Percentiles rank a stretch among this genome's conserved stretches.
Conservation (phyloP, 2,113 vertebrate species). For the Terrapene triunguis region DNA sequence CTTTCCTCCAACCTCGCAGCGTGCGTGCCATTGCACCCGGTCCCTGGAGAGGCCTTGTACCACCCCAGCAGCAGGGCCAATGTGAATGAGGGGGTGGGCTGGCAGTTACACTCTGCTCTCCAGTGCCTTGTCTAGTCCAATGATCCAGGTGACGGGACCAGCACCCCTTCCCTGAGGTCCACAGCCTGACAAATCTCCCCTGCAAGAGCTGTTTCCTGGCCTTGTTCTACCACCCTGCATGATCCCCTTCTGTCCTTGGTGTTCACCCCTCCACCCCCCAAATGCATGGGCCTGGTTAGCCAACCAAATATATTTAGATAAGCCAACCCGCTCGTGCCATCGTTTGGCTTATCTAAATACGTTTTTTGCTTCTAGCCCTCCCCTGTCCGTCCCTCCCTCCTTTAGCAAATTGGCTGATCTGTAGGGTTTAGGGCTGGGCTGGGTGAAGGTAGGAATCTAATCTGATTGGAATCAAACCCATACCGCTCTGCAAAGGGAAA, state of each 20-base stretch:
- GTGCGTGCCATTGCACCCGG: background rate
- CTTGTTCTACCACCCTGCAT: background rate
- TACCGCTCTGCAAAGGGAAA: background rate
- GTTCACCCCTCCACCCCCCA: background rate
- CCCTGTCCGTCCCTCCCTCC: background rate
- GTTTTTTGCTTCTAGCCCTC: background rate
- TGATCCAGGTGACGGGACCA: accelerated
- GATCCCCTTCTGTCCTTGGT: background rate
- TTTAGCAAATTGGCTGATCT: slow-evolving; percentile 44
- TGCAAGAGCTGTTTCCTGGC: background rate
- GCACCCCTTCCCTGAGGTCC: background rate
- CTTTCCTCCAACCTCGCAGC: background rate
- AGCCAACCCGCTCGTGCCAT: slow-evolving; percentile 9
- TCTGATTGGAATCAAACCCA: slow-evolving; percentile 4
- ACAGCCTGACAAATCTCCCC: background rate
- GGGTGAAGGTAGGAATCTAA: slow-evolving; percentile 7
- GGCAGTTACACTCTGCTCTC: background rate
- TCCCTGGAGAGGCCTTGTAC: background rate
- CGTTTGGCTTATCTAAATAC: slow-evolving; percentile 14
- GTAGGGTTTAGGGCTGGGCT: background rate
- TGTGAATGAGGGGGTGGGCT: background rate
- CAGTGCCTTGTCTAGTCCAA: background rate
- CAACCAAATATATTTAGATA: background rate
- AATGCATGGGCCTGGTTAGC: slow-evolving; percentile 40
- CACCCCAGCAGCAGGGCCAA: background rate